Conservation (phyloP, 2,113 vertebrate species). For the Boleophthalmus pectinirostris region DNA sequence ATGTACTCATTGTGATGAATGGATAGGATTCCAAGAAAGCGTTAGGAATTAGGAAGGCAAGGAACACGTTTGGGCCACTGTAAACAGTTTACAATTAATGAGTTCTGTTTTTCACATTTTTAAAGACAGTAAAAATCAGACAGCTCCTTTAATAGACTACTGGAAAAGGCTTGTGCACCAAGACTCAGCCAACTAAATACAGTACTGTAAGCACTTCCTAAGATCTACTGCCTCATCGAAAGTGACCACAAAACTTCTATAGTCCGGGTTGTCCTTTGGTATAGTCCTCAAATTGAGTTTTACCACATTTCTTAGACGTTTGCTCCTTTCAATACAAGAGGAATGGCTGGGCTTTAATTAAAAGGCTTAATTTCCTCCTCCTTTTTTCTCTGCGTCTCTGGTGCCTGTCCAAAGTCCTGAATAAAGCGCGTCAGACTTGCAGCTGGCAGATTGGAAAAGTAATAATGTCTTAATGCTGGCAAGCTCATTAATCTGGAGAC, state of each 20-base stretch:
- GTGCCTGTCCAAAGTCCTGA: conserved; percentile 22
- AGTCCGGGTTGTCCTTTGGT: conserved; percentile 10
- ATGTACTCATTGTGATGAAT: too few species aligned
- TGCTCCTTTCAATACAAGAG: conserved; percentile 15
- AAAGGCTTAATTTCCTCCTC: conserved; percentile 19
- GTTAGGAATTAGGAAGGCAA: too few species aligned
- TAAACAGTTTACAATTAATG: too few species aligned
- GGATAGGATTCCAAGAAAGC: too few species aligned
- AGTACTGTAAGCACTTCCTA: conserved; percentile 9
- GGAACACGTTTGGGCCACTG: too few species aligned
- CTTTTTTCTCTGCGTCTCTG: not conserved
- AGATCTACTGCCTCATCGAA: conserved; percentile 38
- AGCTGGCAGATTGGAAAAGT: conserved; percentile 31
- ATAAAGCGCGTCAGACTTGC: conserved; percentile 17
- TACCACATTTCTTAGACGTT: conserved; percentile 17
- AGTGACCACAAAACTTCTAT: conserved; percentile 21
- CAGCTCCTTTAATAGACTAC: too few species aligned
- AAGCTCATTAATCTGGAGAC: conserved; percentile 44
- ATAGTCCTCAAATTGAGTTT: conserved; percentile 23
- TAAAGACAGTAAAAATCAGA: too few species aligned
- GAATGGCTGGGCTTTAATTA: conserved; percentile 26
- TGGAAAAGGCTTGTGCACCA: not conserved
- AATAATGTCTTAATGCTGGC: conserved; percentile 42
- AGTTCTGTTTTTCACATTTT: not conserved
- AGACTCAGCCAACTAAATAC: conserved; percentile 6